These are phyloP conservation scores for Chanos chanos DNA, from an alignment of 2,797 vertebrate species.

Conservation along the genomic window DNA sequence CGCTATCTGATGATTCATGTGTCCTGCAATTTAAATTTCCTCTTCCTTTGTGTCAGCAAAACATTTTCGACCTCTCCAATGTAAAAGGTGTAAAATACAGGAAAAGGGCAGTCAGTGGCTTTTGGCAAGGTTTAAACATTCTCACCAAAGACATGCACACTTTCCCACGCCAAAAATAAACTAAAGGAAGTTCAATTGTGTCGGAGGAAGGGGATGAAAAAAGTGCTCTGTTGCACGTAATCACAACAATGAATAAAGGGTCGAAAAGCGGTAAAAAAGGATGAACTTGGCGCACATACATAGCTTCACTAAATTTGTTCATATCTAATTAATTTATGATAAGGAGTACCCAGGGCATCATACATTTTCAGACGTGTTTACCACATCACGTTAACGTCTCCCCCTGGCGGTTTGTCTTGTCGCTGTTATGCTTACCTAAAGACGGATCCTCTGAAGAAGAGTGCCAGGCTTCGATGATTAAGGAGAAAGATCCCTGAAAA, in stretches of 20 bases:
- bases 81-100: constrained; percentile 99
- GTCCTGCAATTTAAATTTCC: no score
- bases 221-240: no score
- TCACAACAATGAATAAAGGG: constrained; percentile 73
- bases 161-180: constrained; percentile 99
- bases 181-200: constrained; percentile 99
- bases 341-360: not conserved
- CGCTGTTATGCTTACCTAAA: constrained; percentile 83
- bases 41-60: constrained; percentile 95
- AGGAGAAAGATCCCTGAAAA: constrained; percentile 91
- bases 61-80: constrained; percentile 96
- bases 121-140: constrained; percentile 93
- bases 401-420: constrained; percentile 77
- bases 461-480: constrained; percentile 96
- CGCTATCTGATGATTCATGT: no score
- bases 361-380: constrained; percentile 45
- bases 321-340: not conserved
- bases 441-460: constrained; percentile 81
- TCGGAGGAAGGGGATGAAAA: constrained; percentile 84
- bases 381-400: constrained; percentile 68
- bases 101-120: constrained; percentile 94
- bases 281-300: no score
- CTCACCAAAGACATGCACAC: constrained; percentile 92
- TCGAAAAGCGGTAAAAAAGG: no score
- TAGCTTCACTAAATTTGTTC: constrained; percentile 14